These are phyloP conservation scores for Cancer borealis DNA, from an alignment of 2,888 invertebrate genomes.

Conservation along the genomic window DNA sequence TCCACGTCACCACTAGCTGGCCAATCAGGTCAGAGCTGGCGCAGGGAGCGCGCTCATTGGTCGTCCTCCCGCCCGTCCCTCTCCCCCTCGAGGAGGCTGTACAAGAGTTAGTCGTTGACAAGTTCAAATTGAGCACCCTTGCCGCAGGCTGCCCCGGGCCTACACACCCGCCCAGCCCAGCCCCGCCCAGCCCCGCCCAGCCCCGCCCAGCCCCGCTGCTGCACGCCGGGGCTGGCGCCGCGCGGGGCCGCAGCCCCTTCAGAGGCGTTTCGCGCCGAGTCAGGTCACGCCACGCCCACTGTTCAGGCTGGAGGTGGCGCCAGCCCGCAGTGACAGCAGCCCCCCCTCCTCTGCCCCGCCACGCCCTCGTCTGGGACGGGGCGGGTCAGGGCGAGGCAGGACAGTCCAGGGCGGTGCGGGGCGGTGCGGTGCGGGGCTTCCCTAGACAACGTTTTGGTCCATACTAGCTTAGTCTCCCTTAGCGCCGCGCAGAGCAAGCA, in stretches of 20 bases:
- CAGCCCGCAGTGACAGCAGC: conserved; percentile 18
- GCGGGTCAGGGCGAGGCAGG: background rate
- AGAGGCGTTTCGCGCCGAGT: background rate
- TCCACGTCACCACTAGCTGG: conserved; percentile 75
- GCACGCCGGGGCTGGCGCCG: background rate
- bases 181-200: background rate
- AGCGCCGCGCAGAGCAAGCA: background rate
- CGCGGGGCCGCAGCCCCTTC: conserved; percentile 24
- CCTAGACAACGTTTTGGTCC: background rate
- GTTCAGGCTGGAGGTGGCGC: conserved; percentile 37
- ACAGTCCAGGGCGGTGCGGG: background rate
- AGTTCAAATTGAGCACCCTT: conserved; percentile 61
- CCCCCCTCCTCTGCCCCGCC: background rate
- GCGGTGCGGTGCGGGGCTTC: background rate
- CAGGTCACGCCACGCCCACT: background rate
- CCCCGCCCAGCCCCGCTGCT: background rate
- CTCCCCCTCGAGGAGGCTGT: conserved; percentile 67
- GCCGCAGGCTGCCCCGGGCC: conserved; percentile 43
- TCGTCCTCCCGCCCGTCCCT: conserved; percentile 61
- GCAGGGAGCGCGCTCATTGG: conserved; percentile 66
- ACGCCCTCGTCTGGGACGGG: background rate
- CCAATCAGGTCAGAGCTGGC: conserved; percentile 76
- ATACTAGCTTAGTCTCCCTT: conserved; percentile 15
- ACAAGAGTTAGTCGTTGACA: conserved; percentile 67
- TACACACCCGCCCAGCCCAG: background rate